These are phyloP conservation scores for Priocnemis perturbator DNA, from an alignment of 2,888 invertebrate species.

Conservation along the genomic window DNA sequence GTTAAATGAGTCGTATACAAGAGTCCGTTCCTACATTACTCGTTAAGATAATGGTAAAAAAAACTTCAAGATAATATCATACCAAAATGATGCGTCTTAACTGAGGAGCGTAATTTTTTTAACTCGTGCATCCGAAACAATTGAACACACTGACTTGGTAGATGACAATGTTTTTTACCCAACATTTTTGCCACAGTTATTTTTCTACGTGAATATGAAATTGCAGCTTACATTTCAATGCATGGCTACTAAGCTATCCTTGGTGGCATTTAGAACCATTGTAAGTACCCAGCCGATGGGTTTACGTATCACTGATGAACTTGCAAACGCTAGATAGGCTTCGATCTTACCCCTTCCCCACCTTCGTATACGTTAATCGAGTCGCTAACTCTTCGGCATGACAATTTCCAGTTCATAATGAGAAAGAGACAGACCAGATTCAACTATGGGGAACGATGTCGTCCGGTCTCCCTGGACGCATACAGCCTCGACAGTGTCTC, in stretches of 20 bases:
- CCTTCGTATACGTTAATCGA: background rate
- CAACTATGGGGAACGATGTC: conserved; percentile 90
- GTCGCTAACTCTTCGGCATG: background rate
- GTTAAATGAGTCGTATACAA: too few relatives aligned
- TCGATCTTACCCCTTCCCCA: background rate
- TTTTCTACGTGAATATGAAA: background rate
- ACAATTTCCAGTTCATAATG: conserved; percentile 82
- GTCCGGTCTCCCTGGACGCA: conserved; percentile 91
- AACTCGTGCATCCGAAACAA: too few relatives aligned
- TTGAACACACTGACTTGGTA: too few relatives aligned
- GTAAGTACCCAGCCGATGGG: conserved; percentile 21
- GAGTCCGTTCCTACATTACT: too few relatives aligned
- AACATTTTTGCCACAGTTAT: background rate
- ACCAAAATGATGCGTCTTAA: too few relatives aligned
- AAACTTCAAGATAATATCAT: too few relatives aligned
- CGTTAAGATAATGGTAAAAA: too few relatives aligned
- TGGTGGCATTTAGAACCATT: conserved; percentile 21
- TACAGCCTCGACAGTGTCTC: conserved; percentile 94
- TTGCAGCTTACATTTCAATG: conserved; percentile 23
- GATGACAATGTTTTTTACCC: too few relatives aligned
- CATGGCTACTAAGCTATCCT: conserved; percentile 28
- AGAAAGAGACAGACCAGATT: conserved; percentile 88
- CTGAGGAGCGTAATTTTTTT: too few relatives aligned
- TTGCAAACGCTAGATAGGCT: conserved; percentile 15
- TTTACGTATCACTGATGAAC: background rate